Evolutionary conservation across 2,888 invertebrate genomes (phyloP).

Genomic region (Apamea monoglypha): DNA sequence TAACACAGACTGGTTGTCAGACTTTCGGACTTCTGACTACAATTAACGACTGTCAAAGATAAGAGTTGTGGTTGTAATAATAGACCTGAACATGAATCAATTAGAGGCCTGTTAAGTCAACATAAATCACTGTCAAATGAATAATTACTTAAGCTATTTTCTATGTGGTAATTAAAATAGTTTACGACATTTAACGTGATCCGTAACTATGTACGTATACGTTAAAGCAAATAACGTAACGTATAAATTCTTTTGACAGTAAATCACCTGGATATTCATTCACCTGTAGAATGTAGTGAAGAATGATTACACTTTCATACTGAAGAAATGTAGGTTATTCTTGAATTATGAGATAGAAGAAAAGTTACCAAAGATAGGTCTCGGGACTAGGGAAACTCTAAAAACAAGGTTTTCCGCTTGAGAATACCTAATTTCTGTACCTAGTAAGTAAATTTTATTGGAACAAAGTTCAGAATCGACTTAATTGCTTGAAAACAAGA

Average conservation of each 20-base stretch:
- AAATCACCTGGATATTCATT: slow-evolving; percentile 38
- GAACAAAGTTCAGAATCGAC: neutral
- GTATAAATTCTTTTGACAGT: slow-evolving; percentile 15
- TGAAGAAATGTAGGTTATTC: slow-evolving; percentile 18
- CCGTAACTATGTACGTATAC: neutral
- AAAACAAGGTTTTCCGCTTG: neutral
- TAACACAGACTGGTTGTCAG: neutral
- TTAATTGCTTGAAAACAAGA: slow-evolving; percentile 3
- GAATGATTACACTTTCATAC: slow-evolving; percentile 15
- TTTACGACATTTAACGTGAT: neutral
- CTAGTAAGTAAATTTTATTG: neutral
- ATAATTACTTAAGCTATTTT: slow-evolving; percentile 14
- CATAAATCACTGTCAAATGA: slow-evolving; percentile 5
- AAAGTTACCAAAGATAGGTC: slow-evolving; percentile 9
- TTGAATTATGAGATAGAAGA: slow-evolving; percentile 24
- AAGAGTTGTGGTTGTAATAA: no score
- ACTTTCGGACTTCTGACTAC: neutral
- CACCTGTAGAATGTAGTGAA: slow-evolving; percentile 33
- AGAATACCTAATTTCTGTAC: neutral
- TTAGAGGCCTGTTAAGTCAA: neutral
- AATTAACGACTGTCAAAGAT: neutral
- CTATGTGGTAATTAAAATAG: slow-evolving; percentile 21
- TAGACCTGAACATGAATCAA: neutral
- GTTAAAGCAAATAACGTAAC: slow-evolving; percentile 13
- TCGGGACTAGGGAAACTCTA: neutral